These are phyloP conservation scores for Rhinella marina DNA, from an alignment of 2,797 vertebrate species.

Conservation along the genomic window DNA sequence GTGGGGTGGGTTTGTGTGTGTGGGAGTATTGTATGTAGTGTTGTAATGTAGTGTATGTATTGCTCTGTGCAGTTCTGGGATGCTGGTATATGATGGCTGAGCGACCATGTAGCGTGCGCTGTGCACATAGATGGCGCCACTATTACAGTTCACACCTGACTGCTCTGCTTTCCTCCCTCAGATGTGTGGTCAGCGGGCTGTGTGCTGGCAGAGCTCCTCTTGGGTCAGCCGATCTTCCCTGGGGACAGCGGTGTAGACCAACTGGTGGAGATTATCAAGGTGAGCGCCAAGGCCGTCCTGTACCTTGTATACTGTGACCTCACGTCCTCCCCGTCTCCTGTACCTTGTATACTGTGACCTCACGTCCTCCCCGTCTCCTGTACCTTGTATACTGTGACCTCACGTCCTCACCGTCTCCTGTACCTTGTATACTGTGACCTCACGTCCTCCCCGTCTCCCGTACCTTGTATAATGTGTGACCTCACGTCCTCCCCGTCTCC, in stretches of 20 bases:
- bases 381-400: not conserved
- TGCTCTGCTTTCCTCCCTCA: conserved; percentile 65
- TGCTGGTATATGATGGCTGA: no score
- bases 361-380: not conserved
- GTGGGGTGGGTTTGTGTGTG: no score
- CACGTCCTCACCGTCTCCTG: no score
- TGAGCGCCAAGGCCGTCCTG: conserved; percentile 67
- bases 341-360: not conserved
- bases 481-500: not conserved
- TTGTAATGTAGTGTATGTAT: no score
- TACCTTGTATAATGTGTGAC: not conserved
- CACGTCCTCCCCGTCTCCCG: no score
- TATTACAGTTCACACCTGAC: not conserved
- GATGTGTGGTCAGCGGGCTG: conserved; percentile 99
- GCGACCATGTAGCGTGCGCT: not conserved
- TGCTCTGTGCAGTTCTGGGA: no score
- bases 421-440: no score
- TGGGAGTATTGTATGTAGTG: no score
- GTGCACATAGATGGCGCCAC: not conserved
- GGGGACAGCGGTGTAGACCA: conserved; percentile 99
- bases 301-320: not conserved
- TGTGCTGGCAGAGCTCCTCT: conserved; percentile 95
- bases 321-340: no score
- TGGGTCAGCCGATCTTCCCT: conserved; percentile 98
- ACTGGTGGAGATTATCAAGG: conserved; percentile 99